Percentiles rank a stretch among this genome's conserved stretches.
Conservation (phyloP, 2,797 vertebrate species). For the Gymnothorax reevesii region DNA sequence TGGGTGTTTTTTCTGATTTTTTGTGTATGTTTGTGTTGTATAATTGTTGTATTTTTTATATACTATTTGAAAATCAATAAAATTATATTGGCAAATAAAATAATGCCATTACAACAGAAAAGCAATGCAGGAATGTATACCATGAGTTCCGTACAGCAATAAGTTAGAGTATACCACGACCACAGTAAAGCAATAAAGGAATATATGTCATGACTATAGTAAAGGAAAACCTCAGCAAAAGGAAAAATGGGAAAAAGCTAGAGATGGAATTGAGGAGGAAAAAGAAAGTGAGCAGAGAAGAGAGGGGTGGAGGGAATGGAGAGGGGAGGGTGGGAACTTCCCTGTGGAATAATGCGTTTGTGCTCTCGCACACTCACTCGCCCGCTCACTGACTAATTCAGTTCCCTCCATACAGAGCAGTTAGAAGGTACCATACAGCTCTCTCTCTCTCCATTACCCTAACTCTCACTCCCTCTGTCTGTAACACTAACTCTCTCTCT, state of each 20-base stretch:
- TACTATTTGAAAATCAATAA: too few species aligned
- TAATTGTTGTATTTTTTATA: too few species aligned
- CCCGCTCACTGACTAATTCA: neutral
- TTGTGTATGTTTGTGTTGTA: too few species aligned
- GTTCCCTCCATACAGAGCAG: slow-evolving; percentile 21
- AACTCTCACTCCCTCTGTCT: neutral
- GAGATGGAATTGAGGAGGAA: slow-evolving; percentile 18
- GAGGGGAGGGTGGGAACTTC: slow-evolving; percentile 8
- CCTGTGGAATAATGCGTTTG: slow-evolving; percentile 26
- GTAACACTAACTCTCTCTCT: neutral
- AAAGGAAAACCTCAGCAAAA: slow-evolving; percentile 15
- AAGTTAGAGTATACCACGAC: too few species aligned
- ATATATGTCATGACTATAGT: neutral
- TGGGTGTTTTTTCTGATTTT: too few species aligned
- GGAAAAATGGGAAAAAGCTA: slow-evolving; percentile 37
- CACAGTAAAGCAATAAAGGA: neutral
- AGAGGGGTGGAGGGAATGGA: neutral
- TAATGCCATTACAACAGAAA: too few species aligned
- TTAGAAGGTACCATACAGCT: slow-evolving; percentile 25
- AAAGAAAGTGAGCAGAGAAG: slow-evolving; percentile 23
- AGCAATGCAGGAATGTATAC: too few species aligned
- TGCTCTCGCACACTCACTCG: neutral
- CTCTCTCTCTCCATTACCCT: slow-evolving; percentile 13
- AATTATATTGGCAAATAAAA: too few species aligned
- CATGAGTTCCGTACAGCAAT: too few species aligned